phyloP scores from a whole-genome alignment of 2,113 vertebrate species.

The Zootoca vivipara region DNA sequence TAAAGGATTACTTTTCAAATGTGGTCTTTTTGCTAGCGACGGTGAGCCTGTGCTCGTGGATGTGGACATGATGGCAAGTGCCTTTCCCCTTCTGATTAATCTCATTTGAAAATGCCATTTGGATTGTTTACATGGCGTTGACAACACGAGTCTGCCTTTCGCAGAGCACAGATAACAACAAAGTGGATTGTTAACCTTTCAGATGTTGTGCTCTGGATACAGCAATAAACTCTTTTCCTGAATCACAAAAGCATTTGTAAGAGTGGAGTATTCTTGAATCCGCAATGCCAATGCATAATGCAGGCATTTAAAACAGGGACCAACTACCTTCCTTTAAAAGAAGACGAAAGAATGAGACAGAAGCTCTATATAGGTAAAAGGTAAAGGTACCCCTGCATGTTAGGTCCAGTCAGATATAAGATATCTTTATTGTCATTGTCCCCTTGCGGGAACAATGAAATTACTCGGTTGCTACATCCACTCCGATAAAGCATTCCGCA shows the following conservation, averaged over 20 bases:
- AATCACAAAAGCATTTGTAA: constrained; percentile 37
- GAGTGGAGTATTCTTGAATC: constrained; percentile 29
- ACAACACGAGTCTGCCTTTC: constrained; percentile 16
- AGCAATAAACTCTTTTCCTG: constrained; percentile 45
- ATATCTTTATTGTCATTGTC: too few relatives aligned
- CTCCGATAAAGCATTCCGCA: too few relatives aligned
- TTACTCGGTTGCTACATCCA: too few relatives aligned
- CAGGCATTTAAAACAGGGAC: constrained; percentile 13
- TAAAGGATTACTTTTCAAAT: background rate
- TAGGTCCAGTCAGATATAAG: too few relatives aligned
- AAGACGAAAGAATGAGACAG: too few relatives aligned
- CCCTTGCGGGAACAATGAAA: too few relatives aligned
- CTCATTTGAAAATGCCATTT: constrained; percentile 45
- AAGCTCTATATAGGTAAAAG: too few relatives aligned
- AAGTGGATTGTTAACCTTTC: constrained; percentile 49
- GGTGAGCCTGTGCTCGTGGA: accelerated
- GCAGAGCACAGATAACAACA: constrained; percentile 49
- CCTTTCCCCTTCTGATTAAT: constrained; percentile 21
- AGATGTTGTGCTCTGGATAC: constrained; percentile 37
- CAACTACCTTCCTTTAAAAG: background rate
- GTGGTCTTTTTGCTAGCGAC: background rate
- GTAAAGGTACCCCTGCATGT: too few relatives aligned
- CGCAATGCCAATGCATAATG: background rate
- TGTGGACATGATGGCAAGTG: constrained; percentile 32
- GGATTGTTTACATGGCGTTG: constrained; percentile 47